These are phyloP conservation scores for Reinhardtius hippoglossoides DNA, from an alignment of 2,113 vertebrate species.

Conservation along the genomic window DNA sequence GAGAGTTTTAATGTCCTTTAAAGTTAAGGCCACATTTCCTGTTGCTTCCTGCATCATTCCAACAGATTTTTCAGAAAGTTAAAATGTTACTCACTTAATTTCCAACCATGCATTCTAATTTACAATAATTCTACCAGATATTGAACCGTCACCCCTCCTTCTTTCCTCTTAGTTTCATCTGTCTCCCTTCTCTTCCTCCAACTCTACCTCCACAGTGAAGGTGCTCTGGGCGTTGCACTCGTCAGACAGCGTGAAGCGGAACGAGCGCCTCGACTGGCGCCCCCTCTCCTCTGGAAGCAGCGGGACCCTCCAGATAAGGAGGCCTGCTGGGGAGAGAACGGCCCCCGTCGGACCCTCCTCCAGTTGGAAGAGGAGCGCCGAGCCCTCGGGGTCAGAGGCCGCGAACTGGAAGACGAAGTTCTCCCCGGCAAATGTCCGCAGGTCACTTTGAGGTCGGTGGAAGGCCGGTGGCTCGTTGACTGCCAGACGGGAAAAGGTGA, in stretches of 20 bases:
- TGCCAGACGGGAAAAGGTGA: constrained; percentile 27
- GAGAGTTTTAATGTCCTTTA: not conserved
- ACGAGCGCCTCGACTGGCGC: constrained; percentile 43
- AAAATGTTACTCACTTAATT: too few relatives aligned
- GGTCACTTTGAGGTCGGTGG: constrained; percentile 73
- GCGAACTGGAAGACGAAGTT: constrained; percentile 88
- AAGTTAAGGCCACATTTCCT: not conserved
- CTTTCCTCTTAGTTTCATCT: not conserved
- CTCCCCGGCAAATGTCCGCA: constrained; percentile 84
- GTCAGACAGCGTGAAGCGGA: constrained; percentile 81
- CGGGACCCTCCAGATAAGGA: constrained; percentile 85
- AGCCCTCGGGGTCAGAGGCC: constrained; percentile 85
- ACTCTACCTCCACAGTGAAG: constrained; percentile 80
- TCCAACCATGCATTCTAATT: too few relatives aligned
- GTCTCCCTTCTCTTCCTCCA: not conserved
- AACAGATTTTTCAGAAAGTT: too few relatives aligned
- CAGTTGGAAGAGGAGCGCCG: constrained; percentile 84
- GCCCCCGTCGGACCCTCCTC: constrained; percentile 80
- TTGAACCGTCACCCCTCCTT: too few relatives aligned
- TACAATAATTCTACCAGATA: too few relatives aligned
- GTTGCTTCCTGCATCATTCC: too few relatives aligned
- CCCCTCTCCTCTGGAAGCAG: constrained; percentile 11
- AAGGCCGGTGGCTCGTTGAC: constrained; percentile 85
- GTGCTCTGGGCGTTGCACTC: constrained; percentile 85
- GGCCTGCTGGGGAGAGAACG: constrained; percentile 83